phyloP scores from a whole-genome alignment of 2,888 invertebrate genomes.

The Atethmia centrago region DNA sequence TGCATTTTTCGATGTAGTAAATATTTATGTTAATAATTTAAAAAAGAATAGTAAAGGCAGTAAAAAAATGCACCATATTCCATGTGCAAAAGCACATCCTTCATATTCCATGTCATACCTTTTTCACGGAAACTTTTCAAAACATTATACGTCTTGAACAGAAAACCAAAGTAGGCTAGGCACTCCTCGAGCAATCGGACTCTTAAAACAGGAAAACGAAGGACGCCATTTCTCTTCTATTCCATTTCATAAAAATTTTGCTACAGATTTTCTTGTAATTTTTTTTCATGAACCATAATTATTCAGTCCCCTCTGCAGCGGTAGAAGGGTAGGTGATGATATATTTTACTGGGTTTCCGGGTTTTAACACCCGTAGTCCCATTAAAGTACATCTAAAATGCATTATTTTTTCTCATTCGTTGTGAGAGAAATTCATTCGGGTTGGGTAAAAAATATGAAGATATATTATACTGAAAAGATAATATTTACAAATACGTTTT shows the following conservation, averaged over 20 bases:
- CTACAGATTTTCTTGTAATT: constrained; percentile 42
- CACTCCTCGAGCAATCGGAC: not conserved
- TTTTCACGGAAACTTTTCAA: not conserved
- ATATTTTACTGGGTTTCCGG: constrained; percentile 48
- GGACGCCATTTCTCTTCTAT: not conserved
- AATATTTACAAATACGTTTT: not conserved
- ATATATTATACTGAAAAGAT: too few species aligned
- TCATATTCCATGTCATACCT: not conserved
- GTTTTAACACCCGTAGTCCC: constrained; percentile 47
- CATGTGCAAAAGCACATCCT: not conserved
- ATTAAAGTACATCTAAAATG: constrained; percentile 45
- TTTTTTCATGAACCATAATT: constrained; percentile 44
- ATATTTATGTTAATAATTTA: too few species aligned
- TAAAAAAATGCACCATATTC: not conserved
- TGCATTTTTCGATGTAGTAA: too few species aligned
- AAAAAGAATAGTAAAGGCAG: not conserved
- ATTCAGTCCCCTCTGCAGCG: constrained; percentile 34
- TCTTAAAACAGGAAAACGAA: constrained; percentile 27
- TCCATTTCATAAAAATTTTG: constrained; percentile 29
- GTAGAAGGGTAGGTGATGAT: constrained; percentile 48
- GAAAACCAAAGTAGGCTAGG: constrained; percentile 1
- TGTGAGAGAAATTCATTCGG: constrained; percentile 4
- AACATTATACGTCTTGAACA: constrained; percentile 1
- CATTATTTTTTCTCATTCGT: constrained; percentile 26
- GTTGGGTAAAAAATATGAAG: not conserved